Evolutionary conservation across 1,140 invertebrate species (phyloP).

Genomic region (Drosophila cardini): DNA sequence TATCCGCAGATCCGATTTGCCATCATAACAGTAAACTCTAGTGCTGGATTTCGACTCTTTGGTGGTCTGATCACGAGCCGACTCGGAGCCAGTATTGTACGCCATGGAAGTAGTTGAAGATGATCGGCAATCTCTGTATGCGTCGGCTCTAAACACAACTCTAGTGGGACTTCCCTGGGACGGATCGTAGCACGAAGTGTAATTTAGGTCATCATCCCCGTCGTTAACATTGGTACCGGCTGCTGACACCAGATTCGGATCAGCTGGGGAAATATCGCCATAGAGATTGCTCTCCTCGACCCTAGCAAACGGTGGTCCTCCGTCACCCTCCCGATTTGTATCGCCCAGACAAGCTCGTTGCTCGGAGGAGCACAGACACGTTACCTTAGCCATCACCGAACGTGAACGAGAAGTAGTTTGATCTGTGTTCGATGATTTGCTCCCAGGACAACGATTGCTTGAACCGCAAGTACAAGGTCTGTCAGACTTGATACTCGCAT

Average conservation of each 20-base stretch:
- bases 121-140: constrained; percentile 18
- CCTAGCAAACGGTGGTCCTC: constrained; percentile 17
- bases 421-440: constrained; percentile 19
- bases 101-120: not conserved
- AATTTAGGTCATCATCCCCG: not conserved
- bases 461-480: not conserved
- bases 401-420: constrained; percentile 57
- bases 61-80: not conserved
- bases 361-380: constrained; percentile 49
- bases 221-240: not conserved
- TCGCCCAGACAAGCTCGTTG: constrained; percentile 7
- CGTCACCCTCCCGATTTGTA: not conserved
- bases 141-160: not conserved
- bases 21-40: not conserved
- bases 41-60: not conserved
- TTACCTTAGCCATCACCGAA: constrained; percentile 58
- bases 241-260: constrained; percentile 13
- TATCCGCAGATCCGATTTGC: not conserved
- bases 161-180: not conserved
- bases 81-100: not conserved
- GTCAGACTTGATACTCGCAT: not conserved
- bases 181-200: not conserved
- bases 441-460: not conserved
- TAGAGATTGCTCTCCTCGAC: constrained; percentile 45
- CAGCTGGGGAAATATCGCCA: not conserved